These are phyloP conservation scores for Rallus crepitans DNA, from an alignment of 2,797 vertebrate genomes.

Conservation along the genomic window DNA sequence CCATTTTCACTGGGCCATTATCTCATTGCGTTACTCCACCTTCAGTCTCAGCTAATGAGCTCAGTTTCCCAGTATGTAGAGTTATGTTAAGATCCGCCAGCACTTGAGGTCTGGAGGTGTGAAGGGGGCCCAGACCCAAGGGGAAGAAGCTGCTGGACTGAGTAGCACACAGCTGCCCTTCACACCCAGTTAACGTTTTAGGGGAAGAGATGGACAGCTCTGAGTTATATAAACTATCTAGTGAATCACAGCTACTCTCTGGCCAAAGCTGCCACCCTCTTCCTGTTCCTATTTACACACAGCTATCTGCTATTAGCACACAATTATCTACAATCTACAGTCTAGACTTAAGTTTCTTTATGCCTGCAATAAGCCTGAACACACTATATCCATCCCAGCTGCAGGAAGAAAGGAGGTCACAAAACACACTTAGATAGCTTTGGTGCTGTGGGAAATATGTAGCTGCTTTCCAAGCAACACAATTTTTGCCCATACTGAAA, in stretches of 20 bases:
- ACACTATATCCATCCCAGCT: neutral
- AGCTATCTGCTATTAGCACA: neutral
- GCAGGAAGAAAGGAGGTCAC: neutral
- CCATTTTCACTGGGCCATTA: neutral
- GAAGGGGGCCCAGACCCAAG: neutral
- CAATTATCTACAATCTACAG: neutral
- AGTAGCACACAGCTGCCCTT: neutral
- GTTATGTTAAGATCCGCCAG: neutral
- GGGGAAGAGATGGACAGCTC: neutral
- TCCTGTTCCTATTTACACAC: neutral
- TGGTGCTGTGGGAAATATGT: neutral
- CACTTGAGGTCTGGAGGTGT: neutral
- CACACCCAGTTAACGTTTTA: neutral
- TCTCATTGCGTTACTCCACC: conserved; percentile 21
- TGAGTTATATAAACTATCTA: neutral
- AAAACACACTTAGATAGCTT: neutral
- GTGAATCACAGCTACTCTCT: neutral
- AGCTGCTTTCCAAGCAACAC: neutral
- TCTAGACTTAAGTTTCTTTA: neutral
- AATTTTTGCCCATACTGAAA: conserved; percentile 15
- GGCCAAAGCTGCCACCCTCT: neutral
- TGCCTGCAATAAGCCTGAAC: neutral
- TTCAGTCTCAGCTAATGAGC: neutral
- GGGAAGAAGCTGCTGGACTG: conserved; percentile 13
- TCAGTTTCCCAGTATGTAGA: neutral